These are phyloP conservation scores for Aphelenchoides bicaudatus DNA, from an alignment of 2,888 invertebrate genomes.

Conservation along the genomic window DNA sequence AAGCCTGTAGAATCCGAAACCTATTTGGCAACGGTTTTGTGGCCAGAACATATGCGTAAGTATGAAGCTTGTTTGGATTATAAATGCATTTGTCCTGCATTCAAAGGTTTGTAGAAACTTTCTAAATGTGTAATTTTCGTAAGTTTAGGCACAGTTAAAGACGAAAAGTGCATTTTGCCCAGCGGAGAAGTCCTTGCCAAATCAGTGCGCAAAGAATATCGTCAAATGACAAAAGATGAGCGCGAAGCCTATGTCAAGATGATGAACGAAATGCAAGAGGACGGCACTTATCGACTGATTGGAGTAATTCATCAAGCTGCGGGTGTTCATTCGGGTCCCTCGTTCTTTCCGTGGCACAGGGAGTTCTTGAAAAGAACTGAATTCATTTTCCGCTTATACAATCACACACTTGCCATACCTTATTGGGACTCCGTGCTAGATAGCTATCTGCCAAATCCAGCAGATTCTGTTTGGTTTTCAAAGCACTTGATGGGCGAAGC, in stretches of 20 bases:
- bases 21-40: conserved; percentile 23
- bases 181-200: conserved; percentile 37
- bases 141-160: conserved; percentile 24
- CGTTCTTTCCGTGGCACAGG: conserved; percentile 53
- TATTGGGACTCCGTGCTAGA: conserved; percentile 62
- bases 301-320: conserved; percentile 39
- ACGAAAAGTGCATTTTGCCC: conserved; percentile 30
- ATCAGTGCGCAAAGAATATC: conserved; percentile 37
- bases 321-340: conserved; percentile 55
- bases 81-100: conserved; percentile 46
- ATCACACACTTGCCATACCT: conserved; percentile 59
- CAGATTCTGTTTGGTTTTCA: conserved; percentile 61
- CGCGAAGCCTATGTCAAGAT: conserved; percentile 28
- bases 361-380: conserved; percentile 53
- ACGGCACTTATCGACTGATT: conserved; percentile 16
- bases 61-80: conserved; percentile 45
- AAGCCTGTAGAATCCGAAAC: background rate
- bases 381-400: conserved; percentile 40
- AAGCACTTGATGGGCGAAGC: conserved; percentile 58
- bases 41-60: conserved; percentile 28
- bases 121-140: background rate
- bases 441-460: conserved; percentile 55
- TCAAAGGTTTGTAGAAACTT: conserved; percentile 20
- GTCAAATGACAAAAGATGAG: conserved; percentile 36
- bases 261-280: conserved; percentile 30